Evolutionary conservation across 2,113 vertebrate genomes (phyloP).

Genomic region (Tychaedon coryphoeus): DNA sequence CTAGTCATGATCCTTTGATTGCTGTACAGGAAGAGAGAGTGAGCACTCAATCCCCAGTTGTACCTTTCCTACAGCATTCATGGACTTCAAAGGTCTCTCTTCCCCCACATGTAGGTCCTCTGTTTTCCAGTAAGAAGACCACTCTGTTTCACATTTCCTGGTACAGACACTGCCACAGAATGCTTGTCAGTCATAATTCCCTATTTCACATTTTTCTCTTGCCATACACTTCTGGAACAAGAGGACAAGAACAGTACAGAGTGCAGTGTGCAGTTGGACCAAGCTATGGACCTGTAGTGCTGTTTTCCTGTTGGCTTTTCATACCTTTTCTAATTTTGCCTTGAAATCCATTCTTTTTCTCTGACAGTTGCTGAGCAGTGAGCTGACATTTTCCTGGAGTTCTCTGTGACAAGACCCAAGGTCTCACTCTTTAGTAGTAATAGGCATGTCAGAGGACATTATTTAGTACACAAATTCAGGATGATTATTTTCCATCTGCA

Average conservation of each 20-base stretch:
- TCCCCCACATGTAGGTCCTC: background rate
- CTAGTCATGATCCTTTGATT: background rate
- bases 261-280: background rate
- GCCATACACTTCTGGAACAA: background rate
- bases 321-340: background rate
- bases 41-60: background rate
- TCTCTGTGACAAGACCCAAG: background rate
- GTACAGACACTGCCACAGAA: background rate
- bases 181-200: background rate
- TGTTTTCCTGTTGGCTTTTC: background rate
- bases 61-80: background rate
- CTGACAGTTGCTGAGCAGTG: background rate
- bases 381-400: background rate
- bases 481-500: background rate
- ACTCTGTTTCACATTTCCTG: background rate
- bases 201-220: background rate
- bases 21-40: background rate
- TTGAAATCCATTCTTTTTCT: background rate
- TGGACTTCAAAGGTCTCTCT: background rate
- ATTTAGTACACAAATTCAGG: background rate
- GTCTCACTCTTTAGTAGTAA: background rate
- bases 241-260: background rate
- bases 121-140: background rate
- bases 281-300: background rate
- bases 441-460: background rate